Evolutionary conservation across 2,113 vertebrate species (phyloP).

Genomic region (Serilophus lunatus): DNA sequence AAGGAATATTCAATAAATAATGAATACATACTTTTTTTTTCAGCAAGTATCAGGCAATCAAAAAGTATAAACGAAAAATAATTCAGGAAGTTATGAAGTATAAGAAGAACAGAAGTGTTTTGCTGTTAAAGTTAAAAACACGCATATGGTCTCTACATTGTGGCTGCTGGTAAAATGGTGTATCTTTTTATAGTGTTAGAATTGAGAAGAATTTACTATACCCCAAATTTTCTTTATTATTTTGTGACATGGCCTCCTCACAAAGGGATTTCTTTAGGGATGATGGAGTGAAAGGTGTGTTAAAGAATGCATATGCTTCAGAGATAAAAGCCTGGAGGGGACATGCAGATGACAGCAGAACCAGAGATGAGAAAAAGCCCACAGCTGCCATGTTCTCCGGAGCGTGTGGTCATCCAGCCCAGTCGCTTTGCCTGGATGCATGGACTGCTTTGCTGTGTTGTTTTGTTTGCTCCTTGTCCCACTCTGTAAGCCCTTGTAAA

Average conservation of each 20-base stretch:
- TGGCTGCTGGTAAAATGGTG: background rate
- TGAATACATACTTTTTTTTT: background rate
- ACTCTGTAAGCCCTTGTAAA: background rate
- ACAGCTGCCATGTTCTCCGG: background rate
- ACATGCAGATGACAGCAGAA: background rate
- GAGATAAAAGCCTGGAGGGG: background rate
- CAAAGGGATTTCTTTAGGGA: background rate
- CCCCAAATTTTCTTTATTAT: background rate
- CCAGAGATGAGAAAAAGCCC: background rate
- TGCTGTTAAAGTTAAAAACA: background rate
- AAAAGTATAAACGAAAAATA: background rate
- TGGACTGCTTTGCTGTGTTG: background rate
- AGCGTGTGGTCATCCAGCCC: background rate
- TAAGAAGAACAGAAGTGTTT: background rate
- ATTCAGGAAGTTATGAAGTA: background rate
- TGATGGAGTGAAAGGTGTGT: background rate
- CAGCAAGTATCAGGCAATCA: background rate
- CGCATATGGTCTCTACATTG: background rate
- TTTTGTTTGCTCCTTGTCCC: background rate
- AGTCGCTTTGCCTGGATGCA: background rate
- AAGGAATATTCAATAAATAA: background rate
- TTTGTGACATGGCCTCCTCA: background rate
- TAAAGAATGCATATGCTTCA: background rate
- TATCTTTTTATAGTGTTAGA: background rate
- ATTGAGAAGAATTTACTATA: background rate